A percentile compares a stretch with the other conserved stretches of the same genome.
Evolutionary conservation across 2,888 invertebrate species (phyloP).

Genomic region (Melanostoma mellinum): DNA sequence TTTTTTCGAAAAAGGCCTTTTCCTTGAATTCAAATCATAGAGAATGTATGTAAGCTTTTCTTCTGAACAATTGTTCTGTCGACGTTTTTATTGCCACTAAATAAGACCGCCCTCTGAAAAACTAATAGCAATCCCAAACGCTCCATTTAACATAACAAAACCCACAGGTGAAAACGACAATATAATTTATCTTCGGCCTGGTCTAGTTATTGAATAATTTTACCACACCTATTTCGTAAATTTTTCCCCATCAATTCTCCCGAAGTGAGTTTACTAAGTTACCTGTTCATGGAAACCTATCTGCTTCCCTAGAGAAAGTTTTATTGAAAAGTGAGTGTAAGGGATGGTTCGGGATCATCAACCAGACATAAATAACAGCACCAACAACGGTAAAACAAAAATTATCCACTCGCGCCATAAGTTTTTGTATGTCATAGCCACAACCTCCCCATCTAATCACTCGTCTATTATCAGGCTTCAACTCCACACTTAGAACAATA

Average conservation of each 20-base stretch:
- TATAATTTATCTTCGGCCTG: conserved; percentile 41
- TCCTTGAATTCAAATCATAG: too few species aligned
- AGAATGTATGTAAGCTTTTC: too few species aligned
- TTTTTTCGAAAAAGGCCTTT: too few species aligned
- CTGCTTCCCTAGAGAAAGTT: too few species aligned
- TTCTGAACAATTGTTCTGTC: not conserved
- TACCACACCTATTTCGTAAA: conserved; percentile 6
- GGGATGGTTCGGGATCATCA: conserved; percentile 24
- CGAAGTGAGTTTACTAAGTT: not conserved
- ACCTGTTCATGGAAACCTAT: not conserved
- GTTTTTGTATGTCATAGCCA: too few species aligned
- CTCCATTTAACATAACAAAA: conserved; percentile 14
- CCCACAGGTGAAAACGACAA: conserved; percentile 47
- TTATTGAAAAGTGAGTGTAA: too few species aligned
- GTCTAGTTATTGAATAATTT: conserved; percentile 49
- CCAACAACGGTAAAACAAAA: too few species aligned
- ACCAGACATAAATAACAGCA: conserved; percentile 6
- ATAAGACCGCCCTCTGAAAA: not conserved
- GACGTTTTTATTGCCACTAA: conserved; percentile 17
- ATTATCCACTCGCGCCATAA: too few species aligned
- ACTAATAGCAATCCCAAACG: conserved; percentile 11
- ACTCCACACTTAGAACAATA: conserved; percentile 23
- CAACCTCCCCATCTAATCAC: too few species aligned
- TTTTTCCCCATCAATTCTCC: not conserved
- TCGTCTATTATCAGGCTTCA: too few species aligned